Evolutionary conservation across 2,797 vertebrate species (phyloP).

Genomic region (Alcedo atthis): DNA sequence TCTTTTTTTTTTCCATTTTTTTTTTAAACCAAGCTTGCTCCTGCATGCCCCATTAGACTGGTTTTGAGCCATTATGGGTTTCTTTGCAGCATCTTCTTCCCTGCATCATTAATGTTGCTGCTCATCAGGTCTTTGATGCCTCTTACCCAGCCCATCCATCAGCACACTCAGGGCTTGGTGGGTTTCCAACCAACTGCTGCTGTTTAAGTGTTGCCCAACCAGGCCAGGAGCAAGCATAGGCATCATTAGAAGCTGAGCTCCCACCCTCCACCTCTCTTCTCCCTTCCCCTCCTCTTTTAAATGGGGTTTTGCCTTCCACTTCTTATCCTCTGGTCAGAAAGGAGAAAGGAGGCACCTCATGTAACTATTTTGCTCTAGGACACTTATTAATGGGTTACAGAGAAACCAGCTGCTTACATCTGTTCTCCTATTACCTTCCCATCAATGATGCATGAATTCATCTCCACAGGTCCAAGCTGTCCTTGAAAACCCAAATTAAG

Average conservation of each 20-base stretch:
- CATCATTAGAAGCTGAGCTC: not conserved
- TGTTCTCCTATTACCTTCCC: not conserved
- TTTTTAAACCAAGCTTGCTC: not conserved
- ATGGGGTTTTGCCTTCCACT: not conserved
- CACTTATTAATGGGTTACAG: not conserved
- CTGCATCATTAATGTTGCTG: not conserved
- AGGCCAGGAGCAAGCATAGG: not conserved
- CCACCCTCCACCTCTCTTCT: rapidly evolving
- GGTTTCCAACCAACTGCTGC: not conserved
- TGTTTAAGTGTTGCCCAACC: not conserved
- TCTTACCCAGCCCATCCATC: rapidly evolving
- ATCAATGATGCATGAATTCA: conserved; percentile 3
- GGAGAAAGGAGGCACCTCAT: not conserved
- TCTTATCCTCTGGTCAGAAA: not conserved
- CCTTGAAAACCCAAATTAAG: not conserved
- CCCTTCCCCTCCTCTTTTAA: not conserved
- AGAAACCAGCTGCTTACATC: not conserved
- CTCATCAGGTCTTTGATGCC: not conserved
- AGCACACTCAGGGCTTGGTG: rapidly evolving
- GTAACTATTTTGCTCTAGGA: not conserved
- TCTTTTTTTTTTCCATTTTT: not conserved
- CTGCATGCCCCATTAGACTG: not conserved
- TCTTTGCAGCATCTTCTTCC: not conserved
- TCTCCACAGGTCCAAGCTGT: not conserved
- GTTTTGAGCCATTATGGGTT: rapidly evolving